Base-by-base conservation (phyloP, 2,888 invertebrate species). In the Lapara coniferarum region DNA sequence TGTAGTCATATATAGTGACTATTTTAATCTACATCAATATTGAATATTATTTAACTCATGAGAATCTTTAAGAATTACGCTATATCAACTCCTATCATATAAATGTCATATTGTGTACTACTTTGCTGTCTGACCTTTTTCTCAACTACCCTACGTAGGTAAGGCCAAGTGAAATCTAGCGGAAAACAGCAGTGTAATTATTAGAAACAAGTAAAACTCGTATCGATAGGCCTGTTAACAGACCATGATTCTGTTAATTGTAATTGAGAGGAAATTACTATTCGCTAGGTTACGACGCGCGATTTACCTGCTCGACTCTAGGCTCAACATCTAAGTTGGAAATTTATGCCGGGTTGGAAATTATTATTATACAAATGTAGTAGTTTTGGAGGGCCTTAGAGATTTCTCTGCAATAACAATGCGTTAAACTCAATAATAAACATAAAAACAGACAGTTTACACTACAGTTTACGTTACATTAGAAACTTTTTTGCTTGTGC, bases 201-300 rank as follows among this genome's bases (percentile, higher is more conserved):
- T 46, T 63, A 16, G 49, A n/a, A 49, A 63, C 63, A 19, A 49
- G 63, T 49, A 46, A 63, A 63, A 63, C 63, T 19, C 12, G 63
- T 63, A 63, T 49, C 13, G 44, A 19, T 63, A 46, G 63, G 16
- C 12, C 4, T 44, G 16, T 59, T 44, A 25, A n/a, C 13, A 49
- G 49, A 49, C 12, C 49, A 19, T 12, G 19, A 19, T 49, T 59
- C 59, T 44, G 16, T 46, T n/a, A 37, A 49, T 63, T 49, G 46
- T 46, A 13, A 63, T 63, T 46, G 12, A 63, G 12, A 12, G 16
- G 44, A 44, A 46, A 59, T 59, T 44, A 16, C 44, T 7, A 3
- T 0, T 37, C 4, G 10, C 16, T 10, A 10, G n/a, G 7, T 6
- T 13, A 19, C 49, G 25, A 6, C 10, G 19, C 56, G 0, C 25